Evolutionary conservation across 2,797 vertebrate genomes (phyloP), one percentile per base, ranked within the genome.

Genomic region (Lepus townsendii): DNA sequence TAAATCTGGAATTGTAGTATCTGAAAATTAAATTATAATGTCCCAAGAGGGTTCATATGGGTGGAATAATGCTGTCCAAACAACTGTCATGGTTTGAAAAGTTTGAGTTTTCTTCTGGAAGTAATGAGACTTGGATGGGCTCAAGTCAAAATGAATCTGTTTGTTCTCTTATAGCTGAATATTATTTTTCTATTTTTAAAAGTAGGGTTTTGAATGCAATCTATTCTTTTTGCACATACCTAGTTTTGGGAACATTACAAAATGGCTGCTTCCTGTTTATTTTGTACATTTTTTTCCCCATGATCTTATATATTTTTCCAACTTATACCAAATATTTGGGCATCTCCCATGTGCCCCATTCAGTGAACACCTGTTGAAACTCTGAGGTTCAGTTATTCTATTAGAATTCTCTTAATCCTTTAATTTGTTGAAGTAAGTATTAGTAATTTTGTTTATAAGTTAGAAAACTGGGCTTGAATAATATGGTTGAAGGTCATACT

Each of bases 61-160:
- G 11, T 92, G 69, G 22, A 79, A 60, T n/a, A 73, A 66, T 52
- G 85, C 72, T 93, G 72, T 88, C 82, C 52, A 78, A 96, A 91
- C 26, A 87, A 30, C 50, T 79, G 27, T 73, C 63, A 42, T 60
- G 32, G 7, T 35, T 69, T 71, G 54, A 83, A 26, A 52, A 75
- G 83, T 88, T 95, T 88, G 60, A 87, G 4, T 16, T 87, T 93
- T 82, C 69, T 77, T 93, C 90, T 73, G 38, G 65, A 95, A 90
- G n/a, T n/a, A 88, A 52, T 90, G 26, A 78, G 32, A 93, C 73
- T 66, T 76, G 47, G 16, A 38, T 50, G 4, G 12, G 35, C 14
- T 94, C 30, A 94, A 89, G 91, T 75, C 0, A 66, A 95, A 90
- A 57, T 90, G n/a, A 16, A 27, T 80, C 95, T 93, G 20, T 87